Conservation (phyloP, 2,888 invertebrate genomes). For the Eupithecia tripunctaria region DNA sequence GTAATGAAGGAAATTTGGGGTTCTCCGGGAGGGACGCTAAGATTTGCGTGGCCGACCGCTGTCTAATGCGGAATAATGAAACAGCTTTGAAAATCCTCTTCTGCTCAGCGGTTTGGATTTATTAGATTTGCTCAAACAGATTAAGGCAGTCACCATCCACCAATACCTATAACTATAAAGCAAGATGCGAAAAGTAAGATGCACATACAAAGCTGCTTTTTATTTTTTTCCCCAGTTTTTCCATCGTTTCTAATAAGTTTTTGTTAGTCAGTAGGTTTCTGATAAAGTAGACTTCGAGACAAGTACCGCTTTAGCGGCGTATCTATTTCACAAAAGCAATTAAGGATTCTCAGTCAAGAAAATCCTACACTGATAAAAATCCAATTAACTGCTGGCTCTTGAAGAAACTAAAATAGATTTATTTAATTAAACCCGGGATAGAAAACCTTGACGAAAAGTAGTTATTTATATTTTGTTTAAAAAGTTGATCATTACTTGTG, state of each 20-base stretch:
- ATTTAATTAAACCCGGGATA: constrained; percentile 19
- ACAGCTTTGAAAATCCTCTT: constrained; percentile 75
- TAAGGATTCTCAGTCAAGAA: constrained; percentile 34
- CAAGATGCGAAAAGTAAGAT: too few species aligned
- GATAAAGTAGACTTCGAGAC: neutral
- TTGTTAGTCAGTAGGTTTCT: neutral
- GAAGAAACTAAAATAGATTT: constrained; percentile 31
- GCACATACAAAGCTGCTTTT: neutral
- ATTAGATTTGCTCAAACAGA: constrained; percentile 77
- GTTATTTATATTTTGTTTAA: constrained; percentile 16
- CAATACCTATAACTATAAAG: neutral
- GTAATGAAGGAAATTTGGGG: constrained; percentile 84
- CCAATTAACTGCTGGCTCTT: constrained; percentile 34
- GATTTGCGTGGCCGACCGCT: constrained; percentile 81
- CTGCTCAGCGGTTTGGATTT: constrained; percentile 73
- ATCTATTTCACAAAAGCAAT: constrained; percentile 35
- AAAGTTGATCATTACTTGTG: constrained; percentile 44
- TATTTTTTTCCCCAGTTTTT: neutral
- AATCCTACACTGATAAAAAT: constrained; percentile 38
- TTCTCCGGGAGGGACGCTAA: constrained; percentile 75
- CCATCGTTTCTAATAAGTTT: neutral
- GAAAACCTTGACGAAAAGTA: constrained; percentile 22
- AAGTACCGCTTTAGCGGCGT: constrained; percentile 23
- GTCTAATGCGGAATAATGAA: constrained; percentile 82
- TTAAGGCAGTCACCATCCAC: constrained; percentile 64